Conservation (phyloP, 2,888 invertebrate species). For the Hoplodrina ambigua region DNA sequence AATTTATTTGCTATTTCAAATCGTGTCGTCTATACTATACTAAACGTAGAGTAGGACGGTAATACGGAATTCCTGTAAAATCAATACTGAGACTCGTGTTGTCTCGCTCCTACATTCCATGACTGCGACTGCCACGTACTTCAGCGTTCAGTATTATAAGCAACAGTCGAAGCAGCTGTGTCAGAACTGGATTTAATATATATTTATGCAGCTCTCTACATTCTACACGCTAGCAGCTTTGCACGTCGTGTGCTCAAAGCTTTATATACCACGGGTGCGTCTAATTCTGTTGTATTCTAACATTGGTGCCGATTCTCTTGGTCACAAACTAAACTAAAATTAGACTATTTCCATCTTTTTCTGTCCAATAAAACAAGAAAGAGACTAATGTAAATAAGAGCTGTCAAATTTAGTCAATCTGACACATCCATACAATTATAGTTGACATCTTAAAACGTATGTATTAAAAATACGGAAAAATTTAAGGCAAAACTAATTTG, state of each 20-base stretch:
- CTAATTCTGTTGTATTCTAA: conserved; percentile 22
- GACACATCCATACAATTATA: too few relatives aligned
- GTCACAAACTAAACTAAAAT: too few relatives aligned
- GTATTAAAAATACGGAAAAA: too few relatives aligned
- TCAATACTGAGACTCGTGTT: background rate
- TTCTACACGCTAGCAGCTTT: background rate
- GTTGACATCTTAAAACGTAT: too few relatives aligned
- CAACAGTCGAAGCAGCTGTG: background rate
- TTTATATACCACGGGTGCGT: conserved; percentile 3
- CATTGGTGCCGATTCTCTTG: too few relatives aligned
- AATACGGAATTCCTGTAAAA: background rate
- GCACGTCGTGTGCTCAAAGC: background rate
- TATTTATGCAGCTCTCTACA: background rate
- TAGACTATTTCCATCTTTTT: too few relatives aligned
- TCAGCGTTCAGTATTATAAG: background rate
- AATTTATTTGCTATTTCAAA: background rate
- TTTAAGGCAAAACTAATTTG: too few relatives aligned
- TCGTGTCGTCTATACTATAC: background rate
- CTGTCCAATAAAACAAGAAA: too few relatives aligned
- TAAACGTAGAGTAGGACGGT: background rate
- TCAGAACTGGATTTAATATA: conserved; percentile 4
- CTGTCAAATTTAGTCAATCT: too few relatives aligned
- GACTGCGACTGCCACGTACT: background rate
- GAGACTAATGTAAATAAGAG: too few relatives aligned
- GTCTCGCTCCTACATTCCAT: background rate